phyloP scores from a whole-genome alignment of 2,888 invertebrate genomes.

The Elysia crispata region DNA sequence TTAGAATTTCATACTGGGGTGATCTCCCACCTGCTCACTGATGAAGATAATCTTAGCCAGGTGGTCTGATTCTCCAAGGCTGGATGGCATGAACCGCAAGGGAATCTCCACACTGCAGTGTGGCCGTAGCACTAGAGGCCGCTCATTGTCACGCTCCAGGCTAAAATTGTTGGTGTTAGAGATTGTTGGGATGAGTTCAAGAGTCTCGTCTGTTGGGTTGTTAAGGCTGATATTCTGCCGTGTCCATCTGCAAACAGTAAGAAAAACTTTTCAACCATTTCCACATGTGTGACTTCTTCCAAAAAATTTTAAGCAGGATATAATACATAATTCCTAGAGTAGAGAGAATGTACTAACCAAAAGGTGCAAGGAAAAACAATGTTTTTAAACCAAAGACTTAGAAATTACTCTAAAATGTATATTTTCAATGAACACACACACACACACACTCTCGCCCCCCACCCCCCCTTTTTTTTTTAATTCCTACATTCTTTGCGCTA shows the following conservation, averaged over 20 bases:
- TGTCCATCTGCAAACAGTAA: conserved; percentile 63
- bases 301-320: too few species aligned
- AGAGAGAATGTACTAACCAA: too few species aligned
- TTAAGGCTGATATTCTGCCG: conserved; percentile 69
- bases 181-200: conserved; percentile 70
- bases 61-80: conserved; percentile 73
- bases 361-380: too few species aligned
- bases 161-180: conserved; percentile 76
- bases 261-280: neutral
- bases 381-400: too few species aligned
- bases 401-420: too few species aligned
- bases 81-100: conserved; percentile 76
- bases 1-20: too few species aligned
- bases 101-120: conserved; percentile 66
- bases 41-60: conserved; percentile 71
- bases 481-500: too few species aligned
- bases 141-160: conserved; percentile 71
- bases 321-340: too few species aligned
- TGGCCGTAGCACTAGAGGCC: conserved; percentile 66
- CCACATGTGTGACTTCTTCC: too few species aligned
- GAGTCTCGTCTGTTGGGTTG: conserved; percentile 75
- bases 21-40: conserved; percentile 70
- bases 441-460: too few species aligned
- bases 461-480: too few species aligned
- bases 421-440: too few species aligned